phyloP scores from a whole-genome alignment of 2,113 vertebrate species.

The Epinephelus cyanopodus region DNA sequence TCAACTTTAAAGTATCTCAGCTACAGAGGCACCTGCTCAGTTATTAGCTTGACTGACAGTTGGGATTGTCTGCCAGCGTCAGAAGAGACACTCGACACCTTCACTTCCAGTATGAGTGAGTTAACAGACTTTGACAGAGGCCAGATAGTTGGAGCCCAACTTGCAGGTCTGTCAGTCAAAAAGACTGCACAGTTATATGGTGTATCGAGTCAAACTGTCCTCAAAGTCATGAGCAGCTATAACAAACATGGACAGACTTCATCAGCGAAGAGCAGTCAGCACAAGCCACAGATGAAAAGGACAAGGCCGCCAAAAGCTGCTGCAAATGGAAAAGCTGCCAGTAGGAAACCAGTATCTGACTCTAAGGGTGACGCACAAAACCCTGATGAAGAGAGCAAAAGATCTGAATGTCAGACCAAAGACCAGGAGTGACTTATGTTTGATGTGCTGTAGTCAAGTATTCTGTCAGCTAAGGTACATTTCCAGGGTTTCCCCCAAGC shows the following conservation, averaged over 20 bases:
- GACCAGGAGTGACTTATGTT: conserved; percentile 1
- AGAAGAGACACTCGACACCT: not conserved
- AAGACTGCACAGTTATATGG: conserved; percentile 42
- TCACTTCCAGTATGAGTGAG: conserved; percentile 32
- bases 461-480: not conserved
- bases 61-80: not conserved
- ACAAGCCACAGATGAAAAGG: not conserved
- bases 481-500: no score
- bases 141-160: conserved; percentile 42
- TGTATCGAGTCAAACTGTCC: conserved; percentile 40
- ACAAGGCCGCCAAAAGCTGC: not conserved
- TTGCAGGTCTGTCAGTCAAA: conserved; percentile 38
- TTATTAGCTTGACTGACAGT: not conserved
- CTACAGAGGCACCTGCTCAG: not conserved
- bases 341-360: not conserved
- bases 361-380: not conserved
- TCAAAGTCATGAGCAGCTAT: conserved; percentile 53
- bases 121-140: conserved; percentile 51
- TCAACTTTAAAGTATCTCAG: not conserved
- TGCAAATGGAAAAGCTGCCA: not conserved
- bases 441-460: not conserved
- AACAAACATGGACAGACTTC: conserved; percentile 20
- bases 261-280: not conserved
- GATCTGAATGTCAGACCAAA: not conserved
- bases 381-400: not conserved